These are phyloP conservation scores for Lepilemur ruficaudatus DNA, from an alignment of 2,797 vertebrate species.

Conservation along the genomic window DNA sequence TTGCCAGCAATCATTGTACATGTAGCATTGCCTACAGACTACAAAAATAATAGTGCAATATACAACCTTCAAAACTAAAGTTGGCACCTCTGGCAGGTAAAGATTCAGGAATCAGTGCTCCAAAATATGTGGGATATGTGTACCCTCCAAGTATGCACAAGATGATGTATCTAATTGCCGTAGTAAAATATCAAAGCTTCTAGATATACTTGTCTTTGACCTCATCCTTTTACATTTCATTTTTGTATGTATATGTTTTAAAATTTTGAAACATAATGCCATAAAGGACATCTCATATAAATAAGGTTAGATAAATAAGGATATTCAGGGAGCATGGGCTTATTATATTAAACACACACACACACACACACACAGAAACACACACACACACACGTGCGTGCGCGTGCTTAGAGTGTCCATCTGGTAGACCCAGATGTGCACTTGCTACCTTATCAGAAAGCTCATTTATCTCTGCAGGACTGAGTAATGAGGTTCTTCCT, in stretches of 20 bases:
- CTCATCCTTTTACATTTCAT: neutral
- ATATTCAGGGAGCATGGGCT: neutral
- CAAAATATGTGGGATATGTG: neutral
- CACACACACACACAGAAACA: too few species aligned
- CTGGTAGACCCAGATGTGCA: constrained; percentile 24
- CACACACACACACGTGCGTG: too few species aligned
- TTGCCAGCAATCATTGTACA: neutral
- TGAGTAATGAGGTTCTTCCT: constrained; percentile 46
- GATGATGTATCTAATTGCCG: neutral
- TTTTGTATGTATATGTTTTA: neutral
- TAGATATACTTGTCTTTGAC: neutral
- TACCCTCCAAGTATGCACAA: neutral
- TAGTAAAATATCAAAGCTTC: neutral
- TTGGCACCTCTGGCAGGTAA: neutral
- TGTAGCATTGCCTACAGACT: neutral
- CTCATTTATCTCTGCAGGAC: constrained; percentile 38
- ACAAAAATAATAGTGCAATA: neutral
- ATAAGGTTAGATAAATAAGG: neutral
- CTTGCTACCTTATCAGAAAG: neutral
- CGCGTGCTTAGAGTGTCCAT: neutral
- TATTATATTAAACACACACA: neutral
- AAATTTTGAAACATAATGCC: neutral
- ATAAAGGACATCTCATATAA: neutral
- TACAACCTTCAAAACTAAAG: neutral
- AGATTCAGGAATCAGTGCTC: neutral